Conservation (phyloP, 2,888 invertebrate species). For the Leucania comma region DNA sequence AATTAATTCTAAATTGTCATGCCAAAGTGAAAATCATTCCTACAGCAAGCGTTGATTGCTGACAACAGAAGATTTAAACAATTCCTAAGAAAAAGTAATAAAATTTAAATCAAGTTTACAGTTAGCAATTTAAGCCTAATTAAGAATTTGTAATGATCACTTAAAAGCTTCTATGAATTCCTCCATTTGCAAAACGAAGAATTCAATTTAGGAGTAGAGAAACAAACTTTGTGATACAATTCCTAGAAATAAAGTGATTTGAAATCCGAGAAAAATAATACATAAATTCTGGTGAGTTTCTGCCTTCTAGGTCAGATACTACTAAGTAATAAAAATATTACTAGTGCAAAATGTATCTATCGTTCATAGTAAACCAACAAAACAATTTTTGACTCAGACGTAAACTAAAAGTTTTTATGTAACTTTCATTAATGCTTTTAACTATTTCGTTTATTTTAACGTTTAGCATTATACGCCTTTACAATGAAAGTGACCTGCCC, state of each 20-base stretch:
- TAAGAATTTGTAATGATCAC: slow-evolving; percentile 23
- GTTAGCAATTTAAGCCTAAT: slow-evolving; percentile 20
- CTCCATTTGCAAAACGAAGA: slow-evolving; percentile 13
- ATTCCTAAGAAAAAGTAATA: slow-evolving; percentile 19
- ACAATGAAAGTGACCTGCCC: too few species aligned
- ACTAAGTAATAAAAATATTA: neutral
- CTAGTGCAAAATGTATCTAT: neutral
- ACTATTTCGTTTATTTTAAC: slow-evolving; percentile 11
- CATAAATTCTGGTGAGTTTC: neutral
- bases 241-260: slow-evolving; percentile 8
- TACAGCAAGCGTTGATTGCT: neutral
- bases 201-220: slow-evolving; percentile 25
- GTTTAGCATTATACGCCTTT: neutral
- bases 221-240: slow-evolving; percentile 11
- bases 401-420: neutral
- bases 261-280: slow-evolving; percentile 8
- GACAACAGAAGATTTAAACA: slow-evolving; percentile 9
- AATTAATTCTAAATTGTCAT: neutral
- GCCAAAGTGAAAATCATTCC: neutral
- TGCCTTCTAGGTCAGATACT: neutral
- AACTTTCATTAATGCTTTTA: neutral
- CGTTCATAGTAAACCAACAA: neutral
- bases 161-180: slow-evolving; percentile 27
- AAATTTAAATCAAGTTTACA: neutral
- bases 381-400: neutral